Base-by-base conservation (phyloP, 2,888 invertebrate species). In the Cerastis leucographa region DNA sequence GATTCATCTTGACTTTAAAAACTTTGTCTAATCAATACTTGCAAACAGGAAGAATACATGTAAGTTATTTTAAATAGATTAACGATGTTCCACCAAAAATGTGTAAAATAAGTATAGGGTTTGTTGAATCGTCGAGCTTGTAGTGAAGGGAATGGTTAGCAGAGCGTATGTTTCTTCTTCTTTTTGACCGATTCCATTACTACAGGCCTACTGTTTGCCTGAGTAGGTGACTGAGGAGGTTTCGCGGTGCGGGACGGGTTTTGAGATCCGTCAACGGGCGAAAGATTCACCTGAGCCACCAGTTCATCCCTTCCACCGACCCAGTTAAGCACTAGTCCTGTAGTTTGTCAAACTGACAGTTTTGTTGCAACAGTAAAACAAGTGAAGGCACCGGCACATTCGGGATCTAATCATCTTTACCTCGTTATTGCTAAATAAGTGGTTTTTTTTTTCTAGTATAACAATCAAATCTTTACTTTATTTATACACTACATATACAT, bases 81-180 rank as follows among this genome's bases (percentile, higher is more conserved):
- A 65, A 69, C 35, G 51, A 54, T 49, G 46, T 68, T 51, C 6
- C 22, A 54, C 64, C 78, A 82, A 82, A 81, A 44, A 64, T 40
- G 29, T 80, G 44, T 62, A 68, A 51, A 35, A 12, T 68, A 35
- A 61, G 66, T 54, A 29, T 22, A 74, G 25, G 44, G 64, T 44
- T 64, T 56, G 49, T 81, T 44, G 35, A 56, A 54, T 56, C 56
- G 29, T 51, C 42, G 42, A 22, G 25, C 46, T 56, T 42, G 25
- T 29, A 49, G 25, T 56, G 46, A 69, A 54, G 65, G 69, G 42
- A 81, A 56, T 44, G 46, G n/a, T 54, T 61, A 35, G 46, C 44
- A 68, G 14, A 44, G 44, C 14, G 44, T 56, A 51, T 29, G 46
- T 59, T 35, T 49, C 19, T 68, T 65, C 35, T 6, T 44, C 44